Evolutionary conservation across 2,888 invertebrate species (phyloP).

Genomic region (Mycalesis mineus): DNA sequence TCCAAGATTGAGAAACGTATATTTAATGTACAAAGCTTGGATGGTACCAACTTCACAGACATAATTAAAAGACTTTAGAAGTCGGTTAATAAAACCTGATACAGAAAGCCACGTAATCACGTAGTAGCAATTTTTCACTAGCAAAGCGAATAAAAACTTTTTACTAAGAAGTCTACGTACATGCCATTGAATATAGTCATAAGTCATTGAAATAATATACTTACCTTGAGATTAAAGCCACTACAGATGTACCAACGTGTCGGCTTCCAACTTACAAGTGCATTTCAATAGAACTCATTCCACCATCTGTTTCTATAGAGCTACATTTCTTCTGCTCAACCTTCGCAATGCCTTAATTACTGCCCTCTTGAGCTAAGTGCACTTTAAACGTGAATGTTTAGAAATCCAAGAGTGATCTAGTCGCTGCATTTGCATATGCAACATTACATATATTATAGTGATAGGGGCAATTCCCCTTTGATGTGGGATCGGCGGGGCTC

Average conservation of each 20-base stretch:
- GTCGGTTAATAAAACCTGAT: no score
- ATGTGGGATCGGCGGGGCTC: neutral
- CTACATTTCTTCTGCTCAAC: neutral
- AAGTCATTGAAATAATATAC: no score
- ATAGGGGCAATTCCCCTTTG: slow-evolving; percentile 1
- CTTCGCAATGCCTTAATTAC: slow-evolving; percentile 21
- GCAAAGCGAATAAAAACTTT: no score
- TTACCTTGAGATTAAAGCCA: neutral
- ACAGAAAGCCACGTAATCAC: no score
- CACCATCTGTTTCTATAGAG: neutral
- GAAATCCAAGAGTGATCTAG: slow-evolving; percentile 15
- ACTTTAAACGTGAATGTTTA: slow-evolving; percentile 23
- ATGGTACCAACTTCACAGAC: no score
- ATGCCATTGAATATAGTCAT: no score
- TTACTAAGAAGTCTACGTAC: no score
- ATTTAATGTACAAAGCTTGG: no score
- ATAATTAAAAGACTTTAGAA: no score
- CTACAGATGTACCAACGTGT: neutral
- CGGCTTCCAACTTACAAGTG: neutral
- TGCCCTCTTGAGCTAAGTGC: slow-evolving; percentile 15
- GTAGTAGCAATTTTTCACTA: no score
- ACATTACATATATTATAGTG: slow-evolving; percentile 5
- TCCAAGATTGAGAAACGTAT: no score
- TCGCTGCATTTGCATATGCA: slow-evolving; percentile 7
- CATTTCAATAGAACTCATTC: neutral